Conservation (phyloP, 2,888 invertebrate genomes). For the Choreutis nemorana region DNA sequence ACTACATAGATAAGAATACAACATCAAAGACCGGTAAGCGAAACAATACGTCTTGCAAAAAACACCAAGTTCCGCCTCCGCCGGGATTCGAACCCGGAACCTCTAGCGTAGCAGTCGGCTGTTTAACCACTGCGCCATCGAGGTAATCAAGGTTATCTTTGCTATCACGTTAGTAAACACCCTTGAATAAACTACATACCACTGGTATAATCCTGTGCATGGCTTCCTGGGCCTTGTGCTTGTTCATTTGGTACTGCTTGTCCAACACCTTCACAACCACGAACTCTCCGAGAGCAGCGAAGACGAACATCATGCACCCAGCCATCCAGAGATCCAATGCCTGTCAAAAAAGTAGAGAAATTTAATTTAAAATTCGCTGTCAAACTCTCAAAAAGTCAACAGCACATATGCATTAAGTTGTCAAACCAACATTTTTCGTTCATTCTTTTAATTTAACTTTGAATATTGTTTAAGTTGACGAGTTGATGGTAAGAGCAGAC, state of each 20-base stretch:
- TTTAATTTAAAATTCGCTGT: background rate
- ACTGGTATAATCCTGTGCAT: constrained; percentile 59
- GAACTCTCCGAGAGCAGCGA: constrained; percentile 83
- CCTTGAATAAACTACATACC: constrained; percentile 38
- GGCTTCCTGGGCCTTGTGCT: constrained; percentile 64
- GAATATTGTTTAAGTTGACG: background rate
- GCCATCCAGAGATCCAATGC: constrained; percentile 90
- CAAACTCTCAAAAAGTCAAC: too few species aligned
- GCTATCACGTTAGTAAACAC: too few species aligned
- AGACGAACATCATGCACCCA: constrained; percentile 87
- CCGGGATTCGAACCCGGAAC: too few species aligned
- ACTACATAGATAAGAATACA: too few species aligned
- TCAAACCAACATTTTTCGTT: too few species aligned
- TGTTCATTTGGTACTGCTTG: constrained; percentile 73
- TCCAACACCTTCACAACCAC: constrained; percentile 84
- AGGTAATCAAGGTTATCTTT: too few species aligned
- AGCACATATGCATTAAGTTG: too few species aligned
- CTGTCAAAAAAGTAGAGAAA: constrained; percentile 40
- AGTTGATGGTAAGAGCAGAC: background rate
- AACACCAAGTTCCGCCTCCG: too few species aligned
- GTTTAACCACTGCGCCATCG: too few species aligned
- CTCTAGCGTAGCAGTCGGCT: too few species aligned
- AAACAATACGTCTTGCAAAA: too few species aligned
- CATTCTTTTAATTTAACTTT: background rate
- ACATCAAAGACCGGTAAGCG: too few species aligned